Percentiles rank a stretch among this genome's conserved stretches.
Conservation (phyloP, 53 echinoderm and acorn worm species). For the Patiria pectinifera region DNA sequence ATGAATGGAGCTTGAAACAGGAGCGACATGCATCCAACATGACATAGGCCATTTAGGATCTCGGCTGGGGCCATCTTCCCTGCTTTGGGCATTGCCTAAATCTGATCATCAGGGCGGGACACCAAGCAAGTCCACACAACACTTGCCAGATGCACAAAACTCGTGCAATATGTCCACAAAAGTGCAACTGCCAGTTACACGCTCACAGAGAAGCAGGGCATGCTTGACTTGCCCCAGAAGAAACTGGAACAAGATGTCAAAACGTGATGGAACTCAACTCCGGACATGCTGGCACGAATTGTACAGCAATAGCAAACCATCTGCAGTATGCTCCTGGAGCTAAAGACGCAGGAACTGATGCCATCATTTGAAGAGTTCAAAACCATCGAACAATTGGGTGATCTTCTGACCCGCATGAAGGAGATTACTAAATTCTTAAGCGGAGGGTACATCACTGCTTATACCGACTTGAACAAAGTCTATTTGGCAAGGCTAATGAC, state of each 20-base stretch:
- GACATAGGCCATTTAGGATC: not conserved
- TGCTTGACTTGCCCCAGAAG: not conserved
- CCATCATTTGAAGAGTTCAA: not conserved
- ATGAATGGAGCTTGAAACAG: not conserved
- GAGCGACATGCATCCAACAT: constrained; percentile 6
- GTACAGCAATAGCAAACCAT: constrained; percentile 19
- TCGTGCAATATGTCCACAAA: not conserved
- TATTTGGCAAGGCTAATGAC: not conserved
- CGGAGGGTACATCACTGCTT: constrained; percentile 4
- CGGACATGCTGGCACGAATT: not conserved
- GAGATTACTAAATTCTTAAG: constrained; percentile 9
- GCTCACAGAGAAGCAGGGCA: not conserved
- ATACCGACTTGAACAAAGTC: not conserved
- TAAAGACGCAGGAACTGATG: constrained; percentile 13
- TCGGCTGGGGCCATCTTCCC: constrained; percentile 13
- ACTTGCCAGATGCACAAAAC: not conserved
- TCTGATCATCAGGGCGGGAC: not conserved
- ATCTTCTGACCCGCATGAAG: not conserved
- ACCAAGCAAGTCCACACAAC: not conserved
- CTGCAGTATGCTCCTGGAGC: not conserved
- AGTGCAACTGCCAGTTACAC: not conserved
- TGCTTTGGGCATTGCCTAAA: constrained; percentile 50
- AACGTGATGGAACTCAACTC: constrained; percentile 1
- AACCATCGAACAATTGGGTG: not conserved
- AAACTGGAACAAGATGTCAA: constrained; percentile 1